Evolutionary conservation across 2,888 invertebrate species (phyloP).

Genomic region (Xestia ashworthii): DNA sequence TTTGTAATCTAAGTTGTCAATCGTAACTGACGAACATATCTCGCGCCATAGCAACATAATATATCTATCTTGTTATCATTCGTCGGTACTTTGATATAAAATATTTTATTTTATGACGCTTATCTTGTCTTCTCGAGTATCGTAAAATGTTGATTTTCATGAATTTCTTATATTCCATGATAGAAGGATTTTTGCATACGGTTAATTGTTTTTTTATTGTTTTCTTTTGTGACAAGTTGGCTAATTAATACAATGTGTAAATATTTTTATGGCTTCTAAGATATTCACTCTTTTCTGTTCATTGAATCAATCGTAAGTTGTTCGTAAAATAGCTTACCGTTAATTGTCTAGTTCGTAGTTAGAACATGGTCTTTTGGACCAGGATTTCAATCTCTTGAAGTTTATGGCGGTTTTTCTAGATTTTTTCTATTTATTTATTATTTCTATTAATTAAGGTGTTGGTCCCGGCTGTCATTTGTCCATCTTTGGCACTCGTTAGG

Average conservation of each 20-base stretch:
- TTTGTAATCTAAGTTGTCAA: conserved; percentile 46
- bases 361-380: background rate
- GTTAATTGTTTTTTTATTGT: conserved; percentile 39
- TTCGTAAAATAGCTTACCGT: background rate
- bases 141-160: conserved; percentile 56
- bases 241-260: conserved; percentile 3
- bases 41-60: conserved; percentile 37
- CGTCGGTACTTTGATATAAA: conserved; percentile 57
- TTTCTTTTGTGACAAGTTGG: background rate
- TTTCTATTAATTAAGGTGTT: background rate
- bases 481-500: no score
- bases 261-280: conserved; percentile 12
- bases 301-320: background rate
- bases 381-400: background rate
- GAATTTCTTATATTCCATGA: conserved; percentile 40
- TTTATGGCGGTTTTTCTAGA: background rate
- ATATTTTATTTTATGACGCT: conserved; percentile 55
- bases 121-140: conserved; percentile 42
- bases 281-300: background rate
- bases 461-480: no score
- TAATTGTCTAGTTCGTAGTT: background rate
- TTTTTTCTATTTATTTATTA: background rate
- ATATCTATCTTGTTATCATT: conserved; percentile 53
- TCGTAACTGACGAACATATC: conserved; percentile 43
- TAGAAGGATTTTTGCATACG: conserved; percentile 29